Conservation (phyloP, 1,140 invertebrate genomes). For the Apocrypta bakeri region DNA sequence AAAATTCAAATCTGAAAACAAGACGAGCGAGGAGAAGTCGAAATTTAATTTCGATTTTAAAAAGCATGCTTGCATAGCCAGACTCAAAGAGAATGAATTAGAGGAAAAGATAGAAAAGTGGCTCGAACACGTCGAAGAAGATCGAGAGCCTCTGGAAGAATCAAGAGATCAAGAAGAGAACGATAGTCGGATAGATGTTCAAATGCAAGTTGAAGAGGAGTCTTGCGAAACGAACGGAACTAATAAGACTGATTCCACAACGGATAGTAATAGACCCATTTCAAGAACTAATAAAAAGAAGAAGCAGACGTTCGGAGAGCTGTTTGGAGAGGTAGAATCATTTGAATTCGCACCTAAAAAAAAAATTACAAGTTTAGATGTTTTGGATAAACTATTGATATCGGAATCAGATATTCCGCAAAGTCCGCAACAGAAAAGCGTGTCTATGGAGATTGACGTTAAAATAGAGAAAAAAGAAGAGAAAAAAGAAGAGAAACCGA, state of each 20-base stretch:
- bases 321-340: slow-evolving; percentile 41
- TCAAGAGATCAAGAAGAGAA: slow-evolving; percentile 14
- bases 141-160: slow-evolving; percentile 3
- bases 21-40: slow-evolving; percentile 43
- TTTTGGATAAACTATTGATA: slow-evolving; percentile 42
- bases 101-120: slow-evolving; percentile 60
- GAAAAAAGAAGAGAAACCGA: slow-evolving; percentile 3
- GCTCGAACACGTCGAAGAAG: slow-evolving; percentile 57
- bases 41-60: slow-evolving; percentile 46
- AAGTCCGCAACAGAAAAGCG: slow-evolving; percentile 34
- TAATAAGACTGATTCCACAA: slow-evolving; percentile 1
- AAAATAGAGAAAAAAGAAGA: slow-evolving; percentile 26
- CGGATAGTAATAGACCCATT: neutral
- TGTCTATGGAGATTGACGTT: slow-evolving; percentile 25
- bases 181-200: slow-evolving; percentile 22
- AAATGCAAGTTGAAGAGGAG: slow-evolving; percentile 25
- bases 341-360: slow-evolving; percentile 12
- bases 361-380: slow-evolving; percentile 40
- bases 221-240: neutral
- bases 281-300: slow-evolving; percentile 35
- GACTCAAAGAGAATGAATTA: slow-evolving; percentile 52
- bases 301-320: slow-evolving; percentile 46
- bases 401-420: slow-evolving; percentile 33
- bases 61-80: slow-evolving; percentile 46
- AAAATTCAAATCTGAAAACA: slow-evolving; percentile 4